Conservation (phyloP, 2,113 vertebrate genomes). For the Gallinago media region DNA sequence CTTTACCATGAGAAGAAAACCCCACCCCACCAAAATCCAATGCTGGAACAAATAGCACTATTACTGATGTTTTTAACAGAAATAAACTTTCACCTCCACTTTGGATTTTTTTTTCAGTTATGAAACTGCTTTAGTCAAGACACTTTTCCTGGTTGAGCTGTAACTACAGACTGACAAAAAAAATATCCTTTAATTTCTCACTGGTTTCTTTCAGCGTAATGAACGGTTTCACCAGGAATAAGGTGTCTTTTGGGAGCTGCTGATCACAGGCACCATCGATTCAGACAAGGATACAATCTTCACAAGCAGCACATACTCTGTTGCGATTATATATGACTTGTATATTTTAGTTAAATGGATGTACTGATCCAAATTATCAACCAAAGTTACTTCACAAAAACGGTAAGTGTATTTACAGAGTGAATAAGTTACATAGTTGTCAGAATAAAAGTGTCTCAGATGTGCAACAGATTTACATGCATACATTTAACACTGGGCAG, state of each 20-base stretch:
- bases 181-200: not conserved
- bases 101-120: not conserved
- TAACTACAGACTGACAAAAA: not conserved
- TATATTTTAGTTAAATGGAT: constrained; percentile 78
- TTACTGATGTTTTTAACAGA: not conserved
- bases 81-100: not conserved
- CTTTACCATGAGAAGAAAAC: not conserved
- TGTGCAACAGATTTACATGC: constrained; percentile 88
- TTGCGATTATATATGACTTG: constrained; percentile 54
- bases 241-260: not conserved
- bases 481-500: constrained; percentile 80
- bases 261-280: not conserved
- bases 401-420: constrained; percentile 91
- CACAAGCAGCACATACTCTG: constrained; percentile 10
- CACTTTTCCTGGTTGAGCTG: not conserved
- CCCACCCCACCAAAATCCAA: not conserved
- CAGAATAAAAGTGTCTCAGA: constrained; percentile 84
- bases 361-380: constrained; percentile 84
- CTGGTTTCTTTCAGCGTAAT: not conserved
- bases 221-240: not conserved
- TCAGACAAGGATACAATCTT: not conserved
- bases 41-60: accelerated
- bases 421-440: constrained; percentile 83
- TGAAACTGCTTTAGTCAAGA: not conserved
- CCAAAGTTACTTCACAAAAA: constrained; percentile 86